Evolutionary conservation across 2,113 vertebrate species (phyloP), one percentile per base, ranked within the genome.

Genomic region (Calonectris borealis): DNA sequence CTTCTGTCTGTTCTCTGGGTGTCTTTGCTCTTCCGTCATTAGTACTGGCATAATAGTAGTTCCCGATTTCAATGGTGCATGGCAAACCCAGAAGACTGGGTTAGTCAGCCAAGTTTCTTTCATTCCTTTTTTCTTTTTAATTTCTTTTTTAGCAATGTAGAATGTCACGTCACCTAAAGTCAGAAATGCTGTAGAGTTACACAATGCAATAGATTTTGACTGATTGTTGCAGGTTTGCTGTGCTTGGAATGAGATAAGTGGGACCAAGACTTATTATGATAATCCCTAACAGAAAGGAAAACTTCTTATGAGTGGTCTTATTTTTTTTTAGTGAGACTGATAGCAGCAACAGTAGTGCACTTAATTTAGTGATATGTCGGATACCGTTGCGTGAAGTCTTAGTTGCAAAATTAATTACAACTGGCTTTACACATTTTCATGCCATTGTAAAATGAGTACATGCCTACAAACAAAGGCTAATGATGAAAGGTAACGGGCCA

Each of bases 321-420:
- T 19, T 27, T n/a, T 26, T 58, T 40, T 65, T 34, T 32, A 38
- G 31, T 46, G 48, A 72, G 42, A 58, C 10, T 54, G 34, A 36
- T 10, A 55, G 26, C 27, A 90, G 61, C 24, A 78, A 26, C 57
- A 71, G 21, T 32, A 75, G 31, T 58, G 21, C 9, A 61, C 14
- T 65, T 84, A 46, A 38, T 72, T 60, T 68, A 57, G 38, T 78
- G 51, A 18, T 40, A 36, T 44, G 36, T 70, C 1, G 1, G 20
- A 26, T 69, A 78, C 34, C 46, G 48, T 34, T 68, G 34, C 7
- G 5, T 80, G 73, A 88, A 78, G 31, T 36, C 49, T 84, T 70
- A 76, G 31, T 68, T 62, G 44, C 25, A 95, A 90, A 88, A 83
- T 65, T 85, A 94, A 92, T 95, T 93, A 83, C 72, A 87, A 36